Percentiles rank a stretch among this genome's conserved stretches.
phyloP scores from a whole-genome alignment of 2,797 vertebrate species.

The Myotis daubentonii region DNA sequence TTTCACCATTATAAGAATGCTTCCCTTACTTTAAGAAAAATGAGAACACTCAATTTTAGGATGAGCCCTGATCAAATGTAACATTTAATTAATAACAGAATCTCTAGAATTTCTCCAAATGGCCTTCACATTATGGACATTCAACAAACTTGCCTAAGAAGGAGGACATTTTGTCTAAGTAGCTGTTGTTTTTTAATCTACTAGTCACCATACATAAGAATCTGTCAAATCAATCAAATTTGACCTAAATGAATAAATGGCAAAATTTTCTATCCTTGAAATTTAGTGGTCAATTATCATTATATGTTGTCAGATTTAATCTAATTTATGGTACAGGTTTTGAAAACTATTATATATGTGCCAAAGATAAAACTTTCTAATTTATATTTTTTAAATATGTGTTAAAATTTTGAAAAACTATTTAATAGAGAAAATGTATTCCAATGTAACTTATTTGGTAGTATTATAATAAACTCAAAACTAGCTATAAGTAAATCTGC shows the following conservation, averaged over 20 bases:
- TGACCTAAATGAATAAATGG: constrained; percentile 48
- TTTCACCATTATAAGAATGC: constrained; percentile 5
- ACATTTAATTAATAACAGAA: constrained; percentile 55
- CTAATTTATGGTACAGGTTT: constrained; percentile 49
- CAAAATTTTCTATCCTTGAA: constrained; percentile 44
- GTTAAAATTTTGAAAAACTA: constrained; percentile 37
- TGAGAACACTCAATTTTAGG: constrained; percentile 16
- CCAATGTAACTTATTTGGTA: neutral
- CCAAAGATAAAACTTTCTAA: constrained; percentile 55
- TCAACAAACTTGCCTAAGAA: constrained; percentile 5
- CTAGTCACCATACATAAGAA: neutral
- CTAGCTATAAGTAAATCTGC: neutral
- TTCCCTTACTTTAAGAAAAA: constrained; percentile 27
- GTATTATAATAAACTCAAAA: constrained; percentile 34
- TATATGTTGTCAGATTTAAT: constrained; percentile 24
- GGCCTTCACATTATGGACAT: neutral
- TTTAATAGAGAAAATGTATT: constrained; percentile 55
- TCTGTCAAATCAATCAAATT: constrained; percentile 4
- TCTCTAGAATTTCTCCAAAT: neutral
- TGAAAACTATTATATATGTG: constrained; percentile 35
- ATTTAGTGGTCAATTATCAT: constrained; percentile 45
- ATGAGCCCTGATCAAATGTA: constrained; percentile 40
- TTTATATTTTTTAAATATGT: constrained; percentile 39
- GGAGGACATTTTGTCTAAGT: neutral
- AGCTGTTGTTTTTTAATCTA: constrained; percentile 2